Evolutionary conservation across 2,113 vertebrate species (phyloP).

Genomic region (Polyodon spathula): DNA sequence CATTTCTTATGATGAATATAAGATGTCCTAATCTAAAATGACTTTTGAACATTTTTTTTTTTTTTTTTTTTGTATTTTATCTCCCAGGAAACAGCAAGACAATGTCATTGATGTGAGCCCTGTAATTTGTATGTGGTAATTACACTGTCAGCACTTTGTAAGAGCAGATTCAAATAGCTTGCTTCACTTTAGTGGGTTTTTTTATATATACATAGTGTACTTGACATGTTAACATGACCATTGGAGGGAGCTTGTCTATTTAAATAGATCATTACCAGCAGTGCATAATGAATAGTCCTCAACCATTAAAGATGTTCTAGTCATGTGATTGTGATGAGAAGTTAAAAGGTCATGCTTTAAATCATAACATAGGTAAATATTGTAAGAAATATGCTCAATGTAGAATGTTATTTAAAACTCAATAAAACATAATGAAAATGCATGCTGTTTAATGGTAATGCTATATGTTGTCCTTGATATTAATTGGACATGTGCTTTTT

Average conservation of each 20-base stretch:
- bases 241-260: neutral
- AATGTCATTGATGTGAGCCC: neutral
- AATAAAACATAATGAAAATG: too few species aligned
- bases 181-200: neutral
- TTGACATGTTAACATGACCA: neutral
- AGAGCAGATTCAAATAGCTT: conserved; percentile 2
- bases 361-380: neutral
- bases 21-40: conserved; percentile 1
- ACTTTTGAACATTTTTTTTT: neutral
- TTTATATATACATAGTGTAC: neutral
- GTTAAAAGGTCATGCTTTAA: neutral
- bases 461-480: too few species aligned
- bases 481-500: too few species aligned
- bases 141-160: conserved; percentile 2
- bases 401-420: too few species aligned
- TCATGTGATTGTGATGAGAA: neutral
- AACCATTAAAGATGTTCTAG: neutral
- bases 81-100: neutral
- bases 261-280: neutral
- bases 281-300: neutral
- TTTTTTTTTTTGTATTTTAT: neutral
- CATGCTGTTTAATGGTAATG: too few species aligned
- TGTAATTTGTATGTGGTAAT: conserved; percentile 3
- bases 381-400: too few species aligned
- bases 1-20: too few species aligned